Conservation (phyloP, 2,888 invertebrate genomes). For the Ophonus ardosiacus region DNA sequence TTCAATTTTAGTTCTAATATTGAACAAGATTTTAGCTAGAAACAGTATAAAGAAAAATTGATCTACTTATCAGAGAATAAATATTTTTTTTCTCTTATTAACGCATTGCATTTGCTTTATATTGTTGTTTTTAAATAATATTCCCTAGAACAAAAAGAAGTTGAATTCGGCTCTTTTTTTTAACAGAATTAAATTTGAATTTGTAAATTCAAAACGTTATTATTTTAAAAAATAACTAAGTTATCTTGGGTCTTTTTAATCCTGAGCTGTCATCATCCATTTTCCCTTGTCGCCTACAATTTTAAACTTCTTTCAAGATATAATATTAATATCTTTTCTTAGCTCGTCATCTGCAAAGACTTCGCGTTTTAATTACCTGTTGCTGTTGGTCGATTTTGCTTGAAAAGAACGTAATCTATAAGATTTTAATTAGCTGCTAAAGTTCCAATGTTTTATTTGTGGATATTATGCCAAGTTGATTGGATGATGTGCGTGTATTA, state of each 20-base stretch:
- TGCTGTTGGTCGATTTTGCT: not conserved
- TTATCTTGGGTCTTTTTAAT: not conserved
- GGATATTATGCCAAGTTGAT: not conserved
- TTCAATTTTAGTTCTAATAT: too few relatives aligned
- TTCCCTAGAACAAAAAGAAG: too few relatives aligned
- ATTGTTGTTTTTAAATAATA: too few relatives aligned
- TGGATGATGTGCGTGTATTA: not conserved
- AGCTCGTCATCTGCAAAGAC: too few relatives aligned
- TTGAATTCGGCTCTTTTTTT: not conserved
- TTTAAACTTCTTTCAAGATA: not conserved
- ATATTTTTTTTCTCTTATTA: too few relatives aligned
- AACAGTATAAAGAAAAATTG: too few relatives aligned
- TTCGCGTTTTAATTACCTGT: not conserved
- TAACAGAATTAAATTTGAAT: not conserved
- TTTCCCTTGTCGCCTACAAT: not conserved
- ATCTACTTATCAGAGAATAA: too few relatives aligned
- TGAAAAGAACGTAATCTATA: not conserved
- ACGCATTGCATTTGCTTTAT: too few relatives aligned
- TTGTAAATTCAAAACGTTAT: not conserved
- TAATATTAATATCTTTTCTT: too few relatives aligned
- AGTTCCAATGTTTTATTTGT: not conserved
- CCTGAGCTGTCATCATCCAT: not conserved
- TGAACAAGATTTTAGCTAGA: too few relatives aligned
- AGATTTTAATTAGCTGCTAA: not conserved
- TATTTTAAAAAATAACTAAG: not conserved